Evolutionary conservation across 2,888 invertebrate species (phyloP).

Genomic region (Hofmannophila pseudospretella): DNA sequence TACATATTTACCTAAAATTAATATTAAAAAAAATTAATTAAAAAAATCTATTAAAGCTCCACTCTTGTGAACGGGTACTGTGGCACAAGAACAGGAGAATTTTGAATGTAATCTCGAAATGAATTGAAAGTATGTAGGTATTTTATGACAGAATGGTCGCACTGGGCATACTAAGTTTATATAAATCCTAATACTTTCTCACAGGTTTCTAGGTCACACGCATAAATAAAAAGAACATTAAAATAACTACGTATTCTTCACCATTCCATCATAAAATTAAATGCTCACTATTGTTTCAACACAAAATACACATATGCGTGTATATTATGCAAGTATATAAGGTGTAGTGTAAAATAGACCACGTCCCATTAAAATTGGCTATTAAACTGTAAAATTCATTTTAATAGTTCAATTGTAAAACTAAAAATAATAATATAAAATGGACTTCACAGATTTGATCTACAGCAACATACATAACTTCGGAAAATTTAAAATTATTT

Average conservation of each 20-base stretch:
- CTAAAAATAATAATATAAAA: conserved; percentile 37
- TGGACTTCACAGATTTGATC: conserved; percentile 42
- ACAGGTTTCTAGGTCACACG: conserved; percentile 31
- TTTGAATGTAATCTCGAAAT: conserved; percentile 41
- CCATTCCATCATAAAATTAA: conserved; percentile 62
- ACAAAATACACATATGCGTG: neutral
- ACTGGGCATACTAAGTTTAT: conserved; percentile 27
- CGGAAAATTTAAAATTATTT: conserved; percentile 6
- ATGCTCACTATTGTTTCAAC: conserved; percentile 43
- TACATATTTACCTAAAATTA: conserved; percentile 56
- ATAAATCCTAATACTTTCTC: conserved; percentile 28
- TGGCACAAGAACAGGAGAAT: conserved; percentile 52
- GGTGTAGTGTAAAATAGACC: conserved; percentile 6
- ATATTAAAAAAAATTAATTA: conserved; percentile 22
- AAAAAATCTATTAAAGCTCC: conserved; percentile 47
- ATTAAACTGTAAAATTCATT: conserved; percentile 31
- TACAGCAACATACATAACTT: conserved; percentile 28
- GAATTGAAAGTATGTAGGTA: conserved; percentile 33
- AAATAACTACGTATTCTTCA: conserved; percentile 24
- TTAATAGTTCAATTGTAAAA: conserved; percentile 28
- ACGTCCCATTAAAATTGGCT: conserved; percentile 25
- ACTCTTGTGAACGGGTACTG: conserved; percentile 54
- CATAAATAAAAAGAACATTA: conserved; percentile 17
- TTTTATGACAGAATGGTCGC: conserved; percentile 51
- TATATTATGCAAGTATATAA: too few species aligned